These are phyloP conservation scores for Pachyrhynchus sulphureomaculatus DNA, from an alignment of 1,140 invertebrate species.

Conservation along the genomic window DNA sequence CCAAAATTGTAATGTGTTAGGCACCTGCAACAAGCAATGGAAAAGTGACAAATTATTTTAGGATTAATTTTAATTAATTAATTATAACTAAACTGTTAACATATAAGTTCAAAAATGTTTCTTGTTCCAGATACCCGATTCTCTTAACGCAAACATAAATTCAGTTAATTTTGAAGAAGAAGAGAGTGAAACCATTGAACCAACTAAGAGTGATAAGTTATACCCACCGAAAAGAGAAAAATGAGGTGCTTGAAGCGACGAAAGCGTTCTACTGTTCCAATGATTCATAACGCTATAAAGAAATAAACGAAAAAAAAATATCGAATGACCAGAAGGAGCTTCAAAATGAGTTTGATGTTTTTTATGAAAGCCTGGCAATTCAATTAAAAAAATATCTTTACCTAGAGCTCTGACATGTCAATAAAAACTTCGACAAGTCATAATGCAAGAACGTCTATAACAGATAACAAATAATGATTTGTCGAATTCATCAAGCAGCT, in stretches of 20 bases:
- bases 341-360: conserved; percentile 11
- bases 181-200: too few species aligned
- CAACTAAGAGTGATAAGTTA: too few species aligned
- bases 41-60: conserved; percentile 48
- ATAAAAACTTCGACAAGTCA: conserved; percentile 6
- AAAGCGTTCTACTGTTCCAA: too few species aligned
- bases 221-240: too few species aligned
- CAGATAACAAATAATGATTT: too few species aligned
- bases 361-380: conserved; percentile 17
- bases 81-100: too few species aligned
- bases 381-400: conserved; percentile 16
- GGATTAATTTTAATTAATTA: not conserved
- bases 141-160: too few species aligned
- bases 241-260: too few species aligned
- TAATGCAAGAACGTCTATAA: conserved; percentile 15
- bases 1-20: not conserved
- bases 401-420: conserved; percentile 16
- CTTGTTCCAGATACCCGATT: too few species aligned
- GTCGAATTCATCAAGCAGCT: not conserved
- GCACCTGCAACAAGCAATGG: conserved; percentile 50
- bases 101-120: too few species aligned
- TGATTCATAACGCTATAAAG: too few species aligned
- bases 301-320: not conserved
- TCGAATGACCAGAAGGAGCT: not conserved
- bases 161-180: too few species aligned